phyloP scores from a whole-genome alignment of 1,140 invertebrate genomes.

The Solen grandis region DNA sequence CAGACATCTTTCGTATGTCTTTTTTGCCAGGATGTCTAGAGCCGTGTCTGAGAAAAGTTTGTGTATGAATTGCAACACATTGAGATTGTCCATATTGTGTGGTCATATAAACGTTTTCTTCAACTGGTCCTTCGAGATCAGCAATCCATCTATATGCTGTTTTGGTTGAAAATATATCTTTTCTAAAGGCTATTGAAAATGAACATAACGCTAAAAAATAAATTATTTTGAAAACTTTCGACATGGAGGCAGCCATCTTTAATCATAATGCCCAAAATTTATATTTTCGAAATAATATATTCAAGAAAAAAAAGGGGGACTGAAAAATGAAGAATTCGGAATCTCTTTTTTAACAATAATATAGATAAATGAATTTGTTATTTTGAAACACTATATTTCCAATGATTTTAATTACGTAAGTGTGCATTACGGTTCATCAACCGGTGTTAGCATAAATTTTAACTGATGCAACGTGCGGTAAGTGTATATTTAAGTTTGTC shows the following conservation, averaged over 20 bases:
- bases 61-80: conserved; percentile 68
- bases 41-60: conserved; percentile 69
- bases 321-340: too few species aligned
- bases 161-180: conserved; percentile 64
- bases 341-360: too few species aligned
- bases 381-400: too few species aligned
- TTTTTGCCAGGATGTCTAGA: conserved; percentile 69
- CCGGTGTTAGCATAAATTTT: too few species aligned
- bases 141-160: conserved; percentile 63
- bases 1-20: conserved; percentile 61
- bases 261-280: background rate
- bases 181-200: conserved; percentile 12
- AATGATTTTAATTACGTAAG: too few species aligned
- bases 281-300: too few species aligned
- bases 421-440: too few species aligned
- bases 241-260: conserved; percentile 39
- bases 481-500: too few species aligned
- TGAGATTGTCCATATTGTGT: conserved; percentile 46
- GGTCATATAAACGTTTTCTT: conserved; percentile 58
- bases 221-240: background rate
- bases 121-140: conserved; percentile 16
- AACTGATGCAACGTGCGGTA: too few species aligned
- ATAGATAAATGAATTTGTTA: too few species aligned
- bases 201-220: too few species aligned
- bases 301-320: too few species aligned